Conservation (phyloP, 2,888 invertebrate genomes). For the Timandra comae region DNA sequence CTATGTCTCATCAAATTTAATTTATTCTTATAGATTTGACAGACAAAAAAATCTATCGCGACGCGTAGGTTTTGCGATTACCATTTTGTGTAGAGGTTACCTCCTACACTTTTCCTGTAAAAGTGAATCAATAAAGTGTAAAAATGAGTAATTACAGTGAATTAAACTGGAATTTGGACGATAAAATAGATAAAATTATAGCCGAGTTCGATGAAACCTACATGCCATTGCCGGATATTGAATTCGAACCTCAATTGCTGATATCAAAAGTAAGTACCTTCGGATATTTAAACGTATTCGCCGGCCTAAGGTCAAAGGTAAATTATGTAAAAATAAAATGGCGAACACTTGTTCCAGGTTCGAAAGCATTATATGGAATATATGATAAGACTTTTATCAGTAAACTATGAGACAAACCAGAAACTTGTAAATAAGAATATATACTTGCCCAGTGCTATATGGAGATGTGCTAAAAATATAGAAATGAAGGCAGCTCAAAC, state of each 20-base stretch:
- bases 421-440: slow-evolving; percentile 56
- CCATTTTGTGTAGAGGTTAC: no score
- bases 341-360: no score
- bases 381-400: slow-evolving; percentile 52
- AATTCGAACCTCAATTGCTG: slow-evolving; percentile 58
- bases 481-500: slow-evolving; percentile 61
- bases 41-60: no score
- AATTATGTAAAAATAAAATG: no score
- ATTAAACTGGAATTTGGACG: slow-evolving; percentile 29
- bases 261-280: slow-evolving; percentile 55
- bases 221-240: slow-evolving; percentile 56
- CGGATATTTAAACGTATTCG: no score
- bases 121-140: neutral
- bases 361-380: slow-evolving; percentile 69
- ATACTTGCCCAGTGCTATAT: slow-evolving; percentile 64
- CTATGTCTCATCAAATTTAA: no score
- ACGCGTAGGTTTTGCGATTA: no score
- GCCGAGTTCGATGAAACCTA: slow-evolving; percentile 46
- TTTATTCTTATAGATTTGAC: no score
- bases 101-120: no score
- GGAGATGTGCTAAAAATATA: slow-evolving; percentile 64
- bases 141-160: slow-evolving; percentile 8
- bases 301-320: no score
- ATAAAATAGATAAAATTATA: slow-evolving; percentile 41
- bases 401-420: slow-evolving; percentile 62